A percentile compares a stretch with the other conserved stretches of the same genome.
phyloP scores from a whole-genome alignment of 2,797 vertebrate genomes.

The Brachymystax lenok region DNA sequence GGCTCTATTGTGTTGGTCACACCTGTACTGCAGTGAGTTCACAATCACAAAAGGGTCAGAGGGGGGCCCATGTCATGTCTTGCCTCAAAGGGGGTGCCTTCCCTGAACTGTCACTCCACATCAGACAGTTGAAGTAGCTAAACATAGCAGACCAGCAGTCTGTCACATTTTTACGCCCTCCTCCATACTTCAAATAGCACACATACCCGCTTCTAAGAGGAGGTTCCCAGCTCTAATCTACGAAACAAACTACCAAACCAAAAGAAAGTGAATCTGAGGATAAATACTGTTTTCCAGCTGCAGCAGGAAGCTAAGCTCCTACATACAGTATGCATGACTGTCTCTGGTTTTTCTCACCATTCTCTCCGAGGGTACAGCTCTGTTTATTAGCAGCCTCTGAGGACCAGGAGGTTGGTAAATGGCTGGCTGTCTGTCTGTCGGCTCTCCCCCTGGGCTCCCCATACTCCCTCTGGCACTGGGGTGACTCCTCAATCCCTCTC shows the following conservation, averaged over 20 bases:
- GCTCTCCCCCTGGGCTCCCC: background rate
- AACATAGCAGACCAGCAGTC: constrained; percentile 20
- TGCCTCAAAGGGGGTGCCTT: background rate
- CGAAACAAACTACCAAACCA: too few relatives aligned
- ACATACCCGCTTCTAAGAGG: too few relatives aligned
- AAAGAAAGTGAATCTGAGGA: too few relatives aligned
- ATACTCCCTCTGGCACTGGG: background rate
- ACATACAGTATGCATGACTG: background rate
- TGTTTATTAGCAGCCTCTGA: constrained; percentile 57
- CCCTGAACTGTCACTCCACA: constrained; percentile 10
- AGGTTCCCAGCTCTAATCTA: too few relatives aligned
- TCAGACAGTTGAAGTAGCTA: constrained; percentile 18
- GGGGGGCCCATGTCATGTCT: constrained; percentile 22
- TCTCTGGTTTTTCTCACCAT: background rate
- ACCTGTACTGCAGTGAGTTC: background rate
- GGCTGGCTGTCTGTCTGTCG: constrained; percentile 4
- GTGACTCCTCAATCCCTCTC: constrained; percentile 24
- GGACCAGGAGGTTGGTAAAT: constrained; percentile 49
- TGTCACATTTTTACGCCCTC: too few relatives aligned
- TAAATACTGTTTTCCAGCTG: too few relatives aligned
- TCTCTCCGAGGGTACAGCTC: constrained; percentile 45
- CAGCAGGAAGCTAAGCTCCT: too few relatives aligned
- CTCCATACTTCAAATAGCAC: background rate
- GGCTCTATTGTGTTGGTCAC: too few relatives aligned
- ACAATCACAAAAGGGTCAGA: constrained; percentile 29